Evolutionary conservation across 2,888 invertebrate species (phyloP).

Genomic region (Synergus itoensis): DNA sequence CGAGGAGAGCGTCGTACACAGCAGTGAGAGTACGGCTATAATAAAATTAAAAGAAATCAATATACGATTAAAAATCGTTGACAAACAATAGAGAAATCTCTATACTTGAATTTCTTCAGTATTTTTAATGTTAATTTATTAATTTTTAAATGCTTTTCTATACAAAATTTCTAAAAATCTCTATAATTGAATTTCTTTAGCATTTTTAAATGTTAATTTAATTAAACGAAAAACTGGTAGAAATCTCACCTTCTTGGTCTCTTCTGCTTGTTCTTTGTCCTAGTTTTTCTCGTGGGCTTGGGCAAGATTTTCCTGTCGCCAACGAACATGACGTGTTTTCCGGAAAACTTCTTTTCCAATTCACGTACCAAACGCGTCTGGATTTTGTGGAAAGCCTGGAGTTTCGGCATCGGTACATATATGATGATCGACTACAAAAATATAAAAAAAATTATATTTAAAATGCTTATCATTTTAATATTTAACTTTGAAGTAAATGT

Average conservation of each 20-base stretch:
- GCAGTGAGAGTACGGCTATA: slow-evolving; percentile 93
- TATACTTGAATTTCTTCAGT: not conserved
- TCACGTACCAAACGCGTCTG: slow-evolving; percentile 98
- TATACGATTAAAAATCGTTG: not conserved
- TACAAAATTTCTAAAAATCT: not conserved
- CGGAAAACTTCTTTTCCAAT: slow-evolving; percentile 99
- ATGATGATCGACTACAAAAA: slow-evolving; percentile 94
- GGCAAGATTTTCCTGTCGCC: slow-evolving; percentile 98
- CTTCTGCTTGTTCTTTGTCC: slow-evolving; percentile 86
- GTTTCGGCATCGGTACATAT: slow-evolving; percentile 98
- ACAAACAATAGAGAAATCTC: not conserved
- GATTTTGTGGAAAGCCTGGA: slow-evolving; percentile 98
- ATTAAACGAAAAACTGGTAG: not conserved
- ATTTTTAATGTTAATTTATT: too few relatives aligned
- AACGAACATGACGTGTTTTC: slow-evolving; percentile 98
- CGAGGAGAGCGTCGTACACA: slow-evolving; percentile 98
- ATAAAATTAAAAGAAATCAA: slow-evolving; percentile 42
- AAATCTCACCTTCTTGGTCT: slow-evolving; percentile 82
- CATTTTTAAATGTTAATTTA: not conserved
- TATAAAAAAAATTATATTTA: slow-evolving; percentile 25
- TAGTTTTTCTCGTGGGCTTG: slow-evolving; percentile 97
- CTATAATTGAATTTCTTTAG: not conserved
- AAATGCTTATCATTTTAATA: not conserved
- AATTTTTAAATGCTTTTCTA: too few relatives aligned
- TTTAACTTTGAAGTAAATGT: too few relatives aligned